Evolutionary conservation across 2,888 invertebrate species (phyloP).

Genomic region (Merodon equestris): DNA sequence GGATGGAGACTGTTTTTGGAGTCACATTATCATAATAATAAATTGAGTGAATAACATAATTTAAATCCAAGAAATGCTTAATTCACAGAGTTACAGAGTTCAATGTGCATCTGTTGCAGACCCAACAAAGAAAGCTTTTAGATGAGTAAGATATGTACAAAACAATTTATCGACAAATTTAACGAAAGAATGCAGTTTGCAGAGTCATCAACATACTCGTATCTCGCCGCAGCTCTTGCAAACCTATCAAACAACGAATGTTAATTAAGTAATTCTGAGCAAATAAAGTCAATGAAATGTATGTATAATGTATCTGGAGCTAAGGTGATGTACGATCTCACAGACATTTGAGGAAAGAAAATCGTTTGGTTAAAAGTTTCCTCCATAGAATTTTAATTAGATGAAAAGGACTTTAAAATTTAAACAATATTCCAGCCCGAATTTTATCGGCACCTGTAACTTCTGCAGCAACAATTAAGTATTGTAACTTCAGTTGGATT

Average conservation of each 20-base stretch:
- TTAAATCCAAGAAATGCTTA: slow-evolving; percentile 6
- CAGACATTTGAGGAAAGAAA: slow-evolving; percentile 18
- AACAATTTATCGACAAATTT: slow-evolving; percentile 2
- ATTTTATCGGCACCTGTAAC: slow-evolving; percentile 69
- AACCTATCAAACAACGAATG: slow-evolving; percentile 4
- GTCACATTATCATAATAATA: not conserved
- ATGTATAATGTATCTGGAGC: not conserved
- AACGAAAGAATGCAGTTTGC: slow-evolving; percentile 13
- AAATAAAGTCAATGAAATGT: slow-evolving; percentile 15
- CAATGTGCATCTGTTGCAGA: not conserved
- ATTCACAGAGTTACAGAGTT: slow-evolving; percentile 3
- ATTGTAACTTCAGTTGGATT: slow-evolving; percentile 70
- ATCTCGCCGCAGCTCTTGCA: slow-evolving; percentile 5
- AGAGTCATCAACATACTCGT: slow-evolving; percentile 9
- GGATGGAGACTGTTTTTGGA: slow-evolving; percentile 11
- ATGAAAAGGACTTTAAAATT: slow-evolving; percentile 13
- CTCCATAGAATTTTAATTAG: not conserved
- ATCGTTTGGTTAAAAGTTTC: slow-evolving; percentile 12
- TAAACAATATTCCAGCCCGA: slow-evolving; percentile 67
- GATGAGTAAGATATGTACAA: not conserved
- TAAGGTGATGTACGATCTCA: slow-evolving; percentile 11
- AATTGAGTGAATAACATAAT: slow-evolving; percentile 7
- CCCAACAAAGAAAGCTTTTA: slow-evolving; percentile 4
- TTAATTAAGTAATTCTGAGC: slow-evolving; percentile 15
- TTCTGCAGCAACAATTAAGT: slow-evolving; percentile 71